Conservation (phyloP, 2,797 vertebrate species). For the Odontamblyopus rebecca region DNA sequence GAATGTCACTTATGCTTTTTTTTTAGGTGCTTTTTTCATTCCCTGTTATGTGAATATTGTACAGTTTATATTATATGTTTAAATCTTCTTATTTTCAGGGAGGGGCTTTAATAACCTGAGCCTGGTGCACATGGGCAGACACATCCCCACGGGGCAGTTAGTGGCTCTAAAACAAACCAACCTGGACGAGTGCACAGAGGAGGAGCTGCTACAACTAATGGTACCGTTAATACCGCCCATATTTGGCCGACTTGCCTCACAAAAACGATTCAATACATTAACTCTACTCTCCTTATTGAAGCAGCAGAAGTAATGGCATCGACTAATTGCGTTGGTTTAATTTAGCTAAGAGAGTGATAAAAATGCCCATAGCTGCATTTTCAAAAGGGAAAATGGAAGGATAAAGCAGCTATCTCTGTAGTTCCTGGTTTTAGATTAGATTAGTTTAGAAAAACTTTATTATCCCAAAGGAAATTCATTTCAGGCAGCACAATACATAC, state of each 20-base stretch:
- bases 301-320: not conserved
- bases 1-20: too few species aligned
- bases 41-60: not conserved
- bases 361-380: not conserved
- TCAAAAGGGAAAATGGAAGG: not conserved
- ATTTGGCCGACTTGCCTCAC: too few species aligned
- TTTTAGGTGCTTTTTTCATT: too few species aligned
- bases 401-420: too few species aligned
- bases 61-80: not conserved
- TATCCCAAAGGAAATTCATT: too few species aligned
- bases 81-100: slow-evolving; percentile 68
- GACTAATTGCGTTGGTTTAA: not conserved
- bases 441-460: too few species aligned
- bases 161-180: slow-evolving; percentile 92
- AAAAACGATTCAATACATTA: not conserved
- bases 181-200: slow-evolving; percentile 92
- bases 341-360: not conserved
- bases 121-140: slow-evolving; percentile 89
- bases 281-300: not conserved
- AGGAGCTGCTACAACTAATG: slow-evolving; percentile 90
- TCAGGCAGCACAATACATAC: too few species aligned
- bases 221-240: slow-evolving; percentile 61
- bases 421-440: too few species aligned
- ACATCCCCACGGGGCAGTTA: slow-evolving; percentile 85
- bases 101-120: slow-evolving; percentile 92